Base-by-base conservation (phyloP, 2,113 vertebrate species). In the Lycocorax pyrrhopterus region DNA sequence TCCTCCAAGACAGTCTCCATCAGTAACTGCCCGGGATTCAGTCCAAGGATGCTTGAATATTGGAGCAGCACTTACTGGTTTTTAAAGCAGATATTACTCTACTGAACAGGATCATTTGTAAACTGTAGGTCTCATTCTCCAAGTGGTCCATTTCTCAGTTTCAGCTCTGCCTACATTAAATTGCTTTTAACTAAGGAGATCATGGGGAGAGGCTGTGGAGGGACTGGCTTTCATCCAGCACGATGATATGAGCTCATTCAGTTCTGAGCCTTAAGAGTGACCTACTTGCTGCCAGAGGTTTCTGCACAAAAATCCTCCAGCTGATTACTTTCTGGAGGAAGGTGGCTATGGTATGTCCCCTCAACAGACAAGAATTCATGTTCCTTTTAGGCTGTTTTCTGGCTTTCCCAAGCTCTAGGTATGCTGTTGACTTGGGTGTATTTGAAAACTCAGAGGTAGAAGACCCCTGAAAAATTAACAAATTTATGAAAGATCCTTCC, bases 141-240 rank as follows among this genome's bases (percentile, higher is more conserved):
- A 44, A 77, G 43, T 29, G 52, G 33, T 78, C 68, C 60, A 55
- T 93, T 87, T 84, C 91, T 87, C 86, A 74, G 35, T 49, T 94
- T 81, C 68, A 78, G 13, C 55, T 84, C 56, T 77, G 91, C 75
- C 83, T 92, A 17, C 67, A 76, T 69, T 84, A 78, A 84, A 87
- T 86, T 75, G 43, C 64, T 87, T 81, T 92, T 87, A 78, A 32
- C 86, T 94, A 30, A 89, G 63, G 76, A 78, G 76, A 41, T 64
- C 10, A 0, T 26, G 51, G 69, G 66, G 90, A 52, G 39, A 52
- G 71, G 37, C 47, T 84, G 47, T 41, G 43, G 56, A 87, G 47
- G 52, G 52, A n/a, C 33, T 51, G 37, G 29, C 30, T 92, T 88
- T 69, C 59, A 85, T 86, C 75, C 7, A 10, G 30, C 9, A 4